These are phyloP conservation scores for Macroramphosus scolopax DNA, from an alignment of 2,797 vertebrate genomes.

Conservation along the genomic window DNA sequence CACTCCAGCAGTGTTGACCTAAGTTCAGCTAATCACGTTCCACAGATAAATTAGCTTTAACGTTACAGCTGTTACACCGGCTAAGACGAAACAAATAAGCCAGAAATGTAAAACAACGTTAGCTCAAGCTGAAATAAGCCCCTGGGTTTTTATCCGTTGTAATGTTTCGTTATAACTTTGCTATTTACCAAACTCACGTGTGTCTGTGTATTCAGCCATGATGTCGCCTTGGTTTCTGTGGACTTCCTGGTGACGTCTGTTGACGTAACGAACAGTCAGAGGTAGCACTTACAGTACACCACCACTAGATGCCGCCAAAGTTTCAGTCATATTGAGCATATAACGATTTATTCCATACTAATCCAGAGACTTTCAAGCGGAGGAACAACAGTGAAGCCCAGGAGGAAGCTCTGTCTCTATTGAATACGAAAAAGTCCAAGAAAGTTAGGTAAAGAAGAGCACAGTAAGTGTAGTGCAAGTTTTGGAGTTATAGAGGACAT, in stretches of 20 bases:
- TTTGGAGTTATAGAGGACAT: too few relatives aligned
- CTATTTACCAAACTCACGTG: conserved; percentile 71
- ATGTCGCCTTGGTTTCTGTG: conserved; percentile 34
- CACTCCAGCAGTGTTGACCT: too few relatives aligned
- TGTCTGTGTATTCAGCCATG: conserved; percentile 73
- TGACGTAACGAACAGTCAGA: conserved; percentile 21
- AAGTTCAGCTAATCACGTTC: too few relatives aligned
- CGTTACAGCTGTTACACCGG: not conserved
- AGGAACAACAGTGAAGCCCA: too few relatives aligned
- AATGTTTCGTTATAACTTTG: not conserved
- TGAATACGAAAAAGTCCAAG: too few relatives aligned
- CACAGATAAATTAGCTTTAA: not conserved
- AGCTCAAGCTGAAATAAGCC: too few relatives aligned
- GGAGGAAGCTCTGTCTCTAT: too few relatives aligned
- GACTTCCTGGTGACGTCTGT: conserved; percentile 68
- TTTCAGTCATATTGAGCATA: too few relatives aligned
- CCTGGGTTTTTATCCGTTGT: fast-evolving
- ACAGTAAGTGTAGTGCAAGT: too few relatives aligned
- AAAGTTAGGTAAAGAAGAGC: too few relatives aligned
- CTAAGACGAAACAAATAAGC: not conserved
- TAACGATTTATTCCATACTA: too few relatives aligned
- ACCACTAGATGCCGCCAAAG: conserved; percentile 55
- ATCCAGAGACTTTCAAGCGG: too few relatives aligned
- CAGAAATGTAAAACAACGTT: fast-evolving
- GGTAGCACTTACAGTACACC: fast-evolving